Base-by-base conservation (phyloP, 2,888 invertebrate species). In the Torymus aiolomorphi region DNA sequence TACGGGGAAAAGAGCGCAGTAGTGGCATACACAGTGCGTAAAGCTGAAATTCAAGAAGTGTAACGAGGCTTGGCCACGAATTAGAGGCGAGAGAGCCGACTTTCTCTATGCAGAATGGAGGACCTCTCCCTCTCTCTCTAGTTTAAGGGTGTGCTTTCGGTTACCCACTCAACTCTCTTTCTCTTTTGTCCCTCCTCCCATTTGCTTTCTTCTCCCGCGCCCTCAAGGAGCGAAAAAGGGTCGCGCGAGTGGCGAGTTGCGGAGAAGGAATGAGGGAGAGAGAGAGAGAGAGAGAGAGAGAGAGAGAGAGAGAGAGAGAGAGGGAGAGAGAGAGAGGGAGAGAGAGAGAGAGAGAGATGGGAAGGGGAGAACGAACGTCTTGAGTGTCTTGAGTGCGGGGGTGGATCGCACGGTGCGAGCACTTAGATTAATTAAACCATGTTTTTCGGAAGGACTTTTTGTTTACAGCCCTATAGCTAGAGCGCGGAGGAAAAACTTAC, bases 31-130 rank as follows among this genome's bases (percentile, higher is more conserved):
- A 42, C 70, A 14, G 14, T 1, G 42, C 31, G 42, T 67, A 61
- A 72, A 31, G 66, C 73, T 52, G n/a, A 56, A 67, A 59, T 78
- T 73, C 54, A 73, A 73, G 73, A 18, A 61, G 49, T 67, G 78
- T 74, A 78, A 78, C 73, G 78, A 78, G 78, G 78, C 78, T 67
- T 24, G 73, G 67, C 59, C 61, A 63, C 73, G 78, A 78, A 78
- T 78, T 78, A 78, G 54, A 76, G 49, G 52, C 62, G 70, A 51
- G 18, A 13, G 70, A 11, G 31, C 42, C 31, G 59, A 61, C 70
- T 73, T 67, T 69, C 74, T 78, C 69, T 78, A 69, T 69, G 74
- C 63, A 69, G 74, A 74, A 74, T 69, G 78, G 14, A 69, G 78
- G 56, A 72, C 73, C 16, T 42, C 42, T 42, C 42, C 8, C 42